phyloP scores from a whole-genome alignment of 2,113 vertebrate genomes.

The Clarias gariepinus region DNA sequence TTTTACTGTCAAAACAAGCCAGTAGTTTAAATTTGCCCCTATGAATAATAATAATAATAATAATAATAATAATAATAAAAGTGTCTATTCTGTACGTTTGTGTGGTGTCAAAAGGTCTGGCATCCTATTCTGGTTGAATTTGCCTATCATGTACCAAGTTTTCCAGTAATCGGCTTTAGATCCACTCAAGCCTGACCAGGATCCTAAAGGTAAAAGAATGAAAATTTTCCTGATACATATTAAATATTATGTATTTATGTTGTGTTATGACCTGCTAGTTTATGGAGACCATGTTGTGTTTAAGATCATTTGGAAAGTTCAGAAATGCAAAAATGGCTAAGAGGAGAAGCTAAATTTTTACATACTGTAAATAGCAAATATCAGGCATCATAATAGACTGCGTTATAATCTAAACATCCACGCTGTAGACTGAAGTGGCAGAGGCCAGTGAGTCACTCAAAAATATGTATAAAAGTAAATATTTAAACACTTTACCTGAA shows the following conservation, averaged over 20 bases:
- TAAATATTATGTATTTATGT: not conserved
- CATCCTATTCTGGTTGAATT: not conserved
- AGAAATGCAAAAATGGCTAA: not conserved
- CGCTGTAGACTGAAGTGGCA: slow-evolving; percentile 8
- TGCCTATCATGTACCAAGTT: not conserved
- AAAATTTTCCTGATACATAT: not conserved
- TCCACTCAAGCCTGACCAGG: not conserved
- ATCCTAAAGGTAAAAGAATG: not conserved
- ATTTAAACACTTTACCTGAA: slow-evolving; percentile 39
- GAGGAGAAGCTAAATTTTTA: too few relatives aligned
- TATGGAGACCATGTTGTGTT: not conserved
- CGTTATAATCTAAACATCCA: not conserved
- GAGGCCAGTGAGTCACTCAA: slow-evolving; percentile 18
- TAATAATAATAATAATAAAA: too few relatives aligned
- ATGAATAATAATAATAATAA: too few relatives aligned
- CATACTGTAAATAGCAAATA: too few relatives aligned
- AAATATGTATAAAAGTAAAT: slow-evolving; percentile 41
- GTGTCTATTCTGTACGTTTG: not conserved
- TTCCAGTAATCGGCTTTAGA: not conserved
- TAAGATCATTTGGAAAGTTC: too few relatives aligned
- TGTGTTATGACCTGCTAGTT: not conserved
- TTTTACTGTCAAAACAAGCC: not conserved
- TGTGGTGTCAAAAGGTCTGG: not conserved
- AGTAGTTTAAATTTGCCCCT: not conserved
- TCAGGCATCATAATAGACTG: not conserved